These are phyloP conservation scores for Acrocephalus arundinaceus DNA, from an alignment of 2,113 vertebrate species.

Conservation along the genomic window DNA sequence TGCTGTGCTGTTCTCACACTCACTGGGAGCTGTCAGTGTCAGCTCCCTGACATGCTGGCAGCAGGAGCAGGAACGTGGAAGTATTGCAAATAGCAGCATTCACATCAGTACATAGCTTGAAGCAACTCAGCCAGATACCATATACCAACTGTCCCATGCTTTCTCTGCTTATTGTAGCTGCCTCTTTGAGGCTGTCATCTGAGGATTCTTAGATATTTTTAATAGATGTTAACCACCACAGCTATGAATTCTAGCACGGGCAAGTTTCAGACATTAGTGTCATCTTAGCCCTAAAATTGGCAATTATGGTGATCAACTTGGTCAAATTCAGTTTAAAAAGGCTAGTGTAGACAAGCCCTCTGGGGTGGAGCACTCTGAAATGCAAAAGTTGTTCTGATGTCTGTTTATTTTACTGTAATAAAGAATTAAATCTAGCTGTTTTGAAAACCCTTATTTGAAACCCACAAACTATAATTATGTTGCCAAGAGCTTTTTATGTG, in stretches of 20 bases:
- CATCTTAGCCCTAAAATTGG: slow-evolving; percentile 33
- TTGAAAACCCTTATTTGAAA: slow-evolving; percentile 54
- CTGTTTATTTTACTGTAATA: slow-evolving; percentile 53
- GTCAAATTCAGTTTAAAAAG: slow-evolving; percentile 15
- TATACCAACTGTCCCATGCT: not conserved
- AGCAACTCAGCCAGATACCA: not conserved
- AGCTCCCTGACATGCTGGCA: not conserved
- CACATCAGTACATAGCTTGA: not conserved
- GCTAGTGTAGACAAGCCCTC: slow-evolving; percentile 3
- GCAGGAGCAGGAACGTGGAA: not conserved
- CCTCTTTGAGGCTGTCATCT: slow-evolving; percentile 18
- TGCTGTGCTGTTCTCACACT: not conserved
- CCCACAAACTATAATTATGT: slow-evolving; percentile 40
- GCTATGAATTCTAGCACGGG: not conserved
- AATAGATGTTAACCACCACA: not conserved
- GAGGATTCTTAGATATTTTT: slow-evolving; percentile 12
- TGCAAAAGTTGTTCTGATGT: slow-evolving; percentile 40
- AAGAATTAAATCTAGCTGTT: slow-evolving; percentile 45
- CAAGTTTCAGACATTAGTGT: not conserved
- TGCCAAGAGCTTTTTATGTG: slow-evolving; percentile 63
- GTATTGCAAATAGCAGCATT: not conserved
- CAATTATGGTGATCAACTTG: slow-evolving; percentile 12
- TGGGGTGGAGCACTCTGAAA: slow-evolving; percentile 9
- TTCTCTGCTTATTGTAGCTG: slow-evolving; percentile 18
- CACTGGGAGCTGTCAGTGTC: not conserved